phyloP scores from a whole-genome alignment of 2,888 invertebrate species.

The Beris morrisii region DNA sequence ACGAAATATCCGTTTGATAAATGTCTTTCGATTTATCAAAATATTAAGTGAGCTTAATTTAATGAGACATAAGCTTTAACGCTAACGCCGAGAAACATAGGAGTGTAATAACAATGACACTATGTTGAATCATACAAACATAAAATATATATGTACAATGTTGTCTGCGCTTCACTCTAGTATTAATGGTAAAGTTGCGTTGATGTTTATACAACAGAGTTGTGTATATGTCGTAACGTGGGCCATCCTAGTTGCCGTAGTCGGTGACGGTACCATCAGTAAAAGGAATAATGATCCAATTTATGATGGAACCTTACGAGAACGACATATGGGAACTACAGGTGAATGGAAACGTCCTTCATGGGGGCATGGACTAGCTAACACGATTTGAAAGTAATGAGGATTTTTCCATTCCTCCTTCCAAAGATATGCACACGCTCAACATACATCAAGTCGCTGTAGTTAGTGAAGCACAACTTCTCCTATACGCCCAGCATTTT shows the following conservation, averaged over 20 bases:
- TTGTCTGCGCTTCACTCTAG: background rate
- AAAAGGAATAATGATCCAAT: constrained; percentile 9
- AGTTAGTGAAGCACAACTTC: too few species aligned
- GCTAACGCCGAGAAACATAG: constrained; percentile 9
- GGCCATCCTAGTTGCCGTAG: background rate
- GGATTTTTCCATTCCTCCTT: too few species aligned
- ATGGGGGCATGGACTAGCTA: too few species aligned
- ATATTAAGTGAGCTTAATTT: constrained; percentile 33
- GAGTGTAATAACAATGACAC: background rate
- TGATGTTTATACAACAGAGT: too few species aligned
- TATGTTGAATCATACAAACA: too few species aligned
- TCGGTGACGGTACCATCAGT: background rate
- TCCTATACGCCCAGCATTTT: too few species aligned
- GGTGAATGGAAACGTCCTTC: too few species aligned
- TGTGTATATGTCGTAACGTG: too few species aligned
- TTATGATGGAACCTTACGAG: background rate
- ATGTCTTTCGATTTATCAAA: constrained; percentile 35
- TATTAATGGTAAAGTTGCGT: background rate
- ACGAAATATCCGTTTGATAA: constrained; percentile 32
- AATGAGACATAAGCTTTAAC: constrained; percentile 27
- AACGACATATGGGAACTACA: constrained; percentile 1
- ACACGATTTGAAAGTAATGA: too few species aligned
- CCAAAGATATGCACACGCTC: too few species aligned
- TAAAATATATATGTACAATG: too few species aligned
- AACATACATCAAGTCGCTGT: too few species aligned